Percentiles rank a stretch among this genome's conserved stretches.
phyloP scores from a whole-genome alignment of 1,140 invertebrate species.

The Polypedilum pembai region DNA sequence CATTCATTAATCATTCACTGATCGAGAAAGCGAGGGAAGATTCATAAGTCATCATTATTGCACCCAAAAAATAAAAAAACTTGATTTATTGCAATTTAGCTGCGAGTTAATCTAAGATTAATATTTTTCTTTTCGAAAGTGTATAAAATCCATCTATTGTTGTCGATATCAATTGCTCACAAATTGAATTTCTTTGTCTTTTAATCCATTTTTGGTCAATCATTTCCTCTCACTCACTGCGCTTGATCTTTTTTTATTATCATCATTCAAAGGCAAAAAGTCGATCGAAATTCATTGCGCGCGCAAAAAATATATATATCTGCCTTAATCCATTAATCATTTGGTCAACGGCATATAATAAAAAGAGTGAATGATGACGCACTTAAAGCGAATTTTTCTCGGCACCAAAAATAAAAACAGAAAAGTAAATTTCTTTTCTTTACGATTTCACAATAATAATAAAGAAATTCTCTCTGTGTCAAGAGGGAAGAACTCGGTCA shows the following conservation, averaged over 20 bases:
- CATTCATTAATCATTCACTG: slow-evolving; percentile 1
- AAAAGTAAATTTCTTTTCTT: too few relatives aligned
- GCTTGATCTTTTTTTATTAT: background rate
- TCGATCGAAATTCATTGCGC: background rate
- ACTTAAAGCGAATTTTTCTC: slow-evolving; percentile 2
- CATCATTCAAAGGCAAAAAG: background rate
- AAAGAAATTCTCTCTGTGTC: too few relatives aligned
- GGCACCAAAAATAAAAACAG: background rate
- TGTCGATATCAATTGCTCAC: background rate
- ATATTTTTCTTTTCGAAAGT: background rate
- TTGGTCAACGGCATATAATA: background rate
- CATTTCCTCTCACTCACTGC: background rate
- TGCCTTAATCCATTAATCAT: background rate
- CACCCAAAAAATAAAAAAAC: background rate
- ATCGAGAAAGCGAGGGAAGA: background rate
- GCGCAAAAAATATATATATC: too few relatives aligned
- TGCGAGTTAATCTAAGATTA: background rate
- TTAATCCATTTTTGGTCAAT: background rate
- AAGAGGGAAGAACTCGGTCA: too few relatives aligned
- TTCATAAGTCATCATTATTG: slow-evolving; percentile 5
- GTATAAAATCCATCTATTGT: background rate
- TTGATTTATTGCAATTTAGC: background rate
- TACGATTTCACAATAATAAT: too few relatives aligned
- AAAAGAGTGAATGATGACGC: slow-evolving; percentile 11
- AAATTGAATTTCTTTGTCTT: slow-evolving; percentile 8